phyloP scores from a whole-genome alignment of 1,140 invertebrate species.

The Pararge aegeria region DNA sequence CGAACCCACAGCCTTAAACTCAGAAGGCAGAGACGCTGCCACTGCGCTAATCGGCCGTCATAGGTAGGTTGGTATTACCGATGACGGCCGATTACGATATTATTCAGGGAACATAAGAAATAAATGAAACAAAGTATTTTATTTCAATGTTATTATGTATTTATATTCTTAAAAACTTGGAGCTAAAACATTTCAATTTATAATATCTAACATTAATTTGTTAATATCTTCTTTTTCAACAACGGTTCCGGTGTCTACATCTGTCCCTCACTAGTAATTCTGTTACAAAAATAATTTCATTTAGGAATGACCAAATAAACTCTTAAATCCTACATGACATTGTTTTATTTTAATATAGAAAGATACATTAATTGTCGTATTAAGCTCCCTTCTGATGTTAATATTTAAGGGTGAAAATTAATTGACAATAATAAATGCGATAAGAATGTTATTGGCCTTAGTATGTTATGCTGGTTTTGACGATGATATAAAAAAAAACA shows the following conservation, averaged over 20 bases:
- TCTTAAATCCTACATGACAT: constrained; percentile 32
- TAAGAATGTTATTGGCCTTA: not conserved
- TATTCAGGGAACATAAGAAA: too few relatives aligned
- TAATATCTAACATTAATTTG: constrained; percentile 65
- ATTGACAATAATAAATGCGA: constrained; percentile 35
- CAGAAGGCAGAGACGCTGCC: too few relatives aligned
- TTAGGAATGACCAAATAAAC: constrained; percentile 38
- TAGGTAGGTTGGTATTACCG: too few relatives aligned
- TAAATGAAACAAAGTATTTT: constrained; percentile 43
- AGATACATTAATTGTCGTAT: constrained; percentile 27
- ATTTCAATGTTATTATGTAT: constrained; percentile 58
- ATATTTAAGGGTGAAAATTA: constrained; percentile 24
- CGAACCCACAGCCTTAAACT: too few relatives aligned
- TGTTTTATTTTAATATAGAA: constrained; percentile 19
- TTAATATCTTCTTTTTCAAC: constrained; percentile 54
- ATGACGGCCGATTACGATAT: too few relatives aligned
- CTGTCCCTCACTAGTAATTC: constrained; percentile 42
- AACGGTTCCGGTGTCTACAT: constrained; percentile 50
- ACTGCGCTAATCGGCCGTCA: too few relatives aligned
- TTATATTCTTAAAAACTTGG: constrained; percentile 70
- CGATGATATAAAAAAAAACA: too few relatives aligned
- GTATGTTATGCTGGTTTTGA: not conserved
- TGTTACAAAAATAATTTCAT: constrained; percentile 73
- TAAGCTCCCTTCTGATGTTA: constrained; percentile 25
- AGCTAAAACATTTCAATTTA: constrained; percentile 71